Percentiles rank a stretch among this genome's conserved stretches.
Conservation (phyloP, 1,140 invertebrate species). For the Hypothenemus hampei region DNA sequence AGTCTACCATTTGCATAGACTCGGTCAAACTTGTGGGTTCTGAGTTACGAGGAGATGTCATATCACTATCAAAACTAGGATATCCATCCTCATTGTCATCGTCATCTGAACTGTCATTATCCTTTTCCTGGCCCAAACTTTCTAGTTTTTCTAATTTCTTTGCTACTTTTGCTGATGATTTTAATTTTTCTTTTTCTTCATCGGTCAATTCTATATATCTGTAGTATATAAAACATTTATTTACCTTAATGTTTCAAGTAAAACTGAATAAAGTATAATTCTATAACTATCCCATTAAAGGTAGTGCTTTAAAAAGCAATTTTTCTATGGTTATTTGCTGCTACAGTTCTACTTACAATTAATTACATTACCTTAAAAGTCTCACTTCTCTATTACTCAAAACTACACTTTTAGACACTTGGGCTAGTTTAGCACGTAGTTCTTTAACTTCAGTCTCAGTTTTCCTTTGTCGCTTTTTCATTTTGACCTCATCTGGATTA, state of each 20-base stretch:
- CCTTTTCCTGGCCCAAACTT: constrained; percentile 63
- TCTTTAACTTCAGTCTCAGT: constrained; percentile 86
- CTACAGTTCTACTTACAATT: too few relatives aligned
- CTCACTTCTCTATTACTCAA: constrained; percentile 88
- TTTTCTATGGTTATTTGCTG: too few relatives aligned
- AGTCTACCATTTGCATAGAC: constrained; percentile 85
- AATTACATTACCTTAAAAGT: constrained; percentile 61
- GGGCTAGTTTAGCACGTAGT: constrained; percentile 73
- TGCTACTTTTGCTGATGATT: constrained; percentile 88
- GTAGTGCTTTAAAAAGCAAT: too few relatives aligned
- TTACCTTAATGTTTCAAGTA: background rate
- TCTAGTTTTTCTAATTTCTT: constrained; percentile 88
- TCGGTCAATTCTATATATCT: constrained; percentile 88
- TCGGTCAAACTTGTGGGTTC: constrained; percentile 85
- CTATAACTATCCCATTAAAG: too few relatives aligned
- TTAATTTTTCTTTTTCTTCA: constrained; percentile 87
- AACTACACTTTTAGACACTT: constrained; percentile 80
- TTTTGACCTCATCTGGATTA: constrained; percentile 76
- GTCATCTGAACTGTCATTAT: constrained; percentile 42
- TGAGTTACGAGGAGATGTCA: constrained; percentile 65
- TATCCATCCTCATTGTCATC: constrained; percentile 70
- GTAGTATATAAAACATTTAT: constrained; percentile 21
- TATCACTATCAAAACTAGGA: constrained; percentile 63
- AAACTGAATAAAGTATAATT: too few relatives aligned
- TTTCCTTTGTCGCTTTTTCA: constrained; percentile 81